phyloP scores from a whole-genome alignment of 2,113 vertebrate genomes.

The Agapornis roseicollis region DNA sequence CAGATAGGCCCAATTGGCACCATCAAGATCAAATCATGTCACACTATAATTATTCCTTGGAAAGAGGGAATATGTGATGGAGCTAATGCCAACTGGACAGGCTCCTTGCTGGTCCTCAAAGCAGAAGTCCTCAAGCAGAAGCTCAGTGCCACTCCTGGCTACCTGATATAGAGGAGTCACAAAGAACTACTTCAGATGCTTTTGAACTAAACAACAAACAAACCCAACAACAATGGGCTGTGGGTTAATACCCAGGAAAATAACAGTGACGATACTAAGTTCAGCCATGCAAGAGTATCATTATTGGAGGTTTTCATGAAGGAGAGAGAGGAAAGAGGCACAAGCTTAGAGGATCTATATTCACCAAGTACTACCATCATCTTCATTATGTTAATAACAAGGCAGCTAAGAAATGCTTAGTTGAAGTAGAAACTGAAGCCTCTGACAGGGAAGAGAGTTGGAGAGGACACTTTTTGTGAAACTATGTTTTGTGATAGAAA shows the following conservation, averaged over 20 bases:
- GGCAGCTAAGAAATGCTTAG: neutral
- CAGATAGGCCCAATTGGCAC: neutral
- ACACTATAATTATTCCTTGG: neutral
- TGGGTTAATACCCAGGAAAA: neutral
- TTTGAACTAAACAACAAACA: neutral
- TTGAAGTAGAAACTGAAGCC: neutral
- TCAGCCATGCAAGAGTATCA: neutral
- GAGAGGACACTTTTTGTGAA: neutral
- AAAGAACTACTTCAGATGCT: neutral
- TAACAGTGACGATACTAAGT: neutral
- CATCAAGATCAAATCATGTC: neutral
- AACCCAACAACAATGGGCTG: neutral
- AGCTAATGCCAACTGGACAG: neutral
- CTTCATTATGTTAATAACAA: neutral
- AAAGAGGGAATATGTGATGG: fast-evolving
- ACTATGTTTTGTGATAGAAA: neutral
- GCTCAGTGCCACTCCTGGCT: neutral
- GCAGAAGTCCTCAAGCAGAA: neutral
- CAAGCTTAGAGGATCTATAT: neutral
- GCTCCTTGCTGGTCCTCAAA: neutral
- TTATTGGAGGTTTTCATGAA: neutral
- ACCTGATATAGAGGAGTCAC: neutral
- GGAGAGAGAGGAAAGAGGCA: neutral
- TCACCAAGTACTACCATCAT: neutral
- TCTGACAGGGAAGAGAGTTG: neutral